Base-by-base conservation (phyloP, 1,140 invertebrate genomes). In the Euwallacea similis region DNA sequence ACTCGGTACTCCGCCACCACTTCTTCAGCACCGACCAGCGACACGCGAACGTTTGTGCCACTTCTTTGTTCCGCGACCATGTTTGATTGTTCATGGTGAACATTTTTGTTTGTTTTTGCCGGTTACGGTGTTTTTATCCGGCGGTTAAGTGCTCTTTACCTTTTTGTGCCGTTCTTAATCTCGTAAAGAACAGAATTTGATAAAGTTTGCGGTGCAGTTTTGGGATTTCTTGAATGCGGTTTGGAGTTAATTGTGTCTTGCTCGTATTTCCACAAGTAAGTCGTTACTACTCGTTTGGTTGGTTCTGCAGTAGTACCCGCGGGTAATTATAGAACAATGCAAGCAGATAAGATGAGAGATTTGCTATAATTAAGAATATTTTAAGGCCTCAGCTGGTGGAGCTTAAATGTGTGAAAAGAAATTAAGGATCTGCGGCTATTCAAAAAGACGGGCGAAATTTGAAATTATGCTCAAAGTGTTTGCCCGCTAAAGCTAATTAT, bases 11-110 rank as follows among this genome's bases (percentile, higher is more conserved):
- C 21, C 41, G 11, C 13, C 21, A 50, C 66, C 66, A 68, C 43
- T 47, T 50, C 44, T 68, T 68, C 66, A 68, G 58, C 61, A 50
- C 53, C 42, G 13, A 46, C 58, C 59, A 42, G 6, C 50, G 47
- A 53, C 50, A 63, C 43, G 63, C 50, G 50, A 65, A 41, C 63
- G 21, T n/a, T 65, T 55, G 46, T 10, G 21, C 21, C 42, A 54
- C 63, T 65, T 65, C 63, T 65, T 65, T 65, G 63, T 65, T 65
- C 41, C 47, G 63, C 16, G 50, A 54, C 63, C 63, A 65, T 65
- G 21, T 65, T 65, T 65, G 46, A 65, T 53, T 54, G 15, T 54
- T 53, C 21, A 21, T 42, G 21, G 46, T 53, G 62, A 53, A 10
- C 21, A 54, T 65, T 33, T 33, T 33, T 33, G 21, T 33, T 33